Percentiles rank a stretch among this genome's conserved stretches.
These are phyloP conservation scores for Manis javanica DNA, from an alignment of 2,797 vertebrate genomes.

Conservation along the genomic window DNA sequence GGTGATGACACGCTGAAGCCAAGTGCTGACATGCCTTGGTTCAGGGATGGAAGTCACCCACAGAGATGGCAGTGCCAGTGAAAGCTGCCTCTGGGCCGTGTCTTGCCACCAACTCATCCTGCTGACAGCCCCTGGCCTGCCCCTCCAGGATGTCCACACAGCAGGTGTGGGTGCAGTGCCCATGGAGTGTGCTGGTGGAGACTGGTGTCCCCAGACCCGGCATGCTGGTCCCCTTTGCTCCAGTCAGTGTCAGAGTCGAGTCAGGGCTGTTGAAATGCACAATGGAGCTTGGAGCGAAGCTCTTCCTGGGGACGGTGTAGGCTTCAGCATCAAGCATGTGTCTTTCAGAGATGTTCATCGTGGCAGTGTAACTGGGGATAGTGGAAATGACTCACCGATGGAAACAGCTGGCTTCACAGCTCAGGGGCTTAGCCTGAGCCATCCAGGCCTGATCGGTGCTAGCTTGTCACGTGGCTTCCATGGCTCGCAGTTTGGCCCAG, in stretches of 20 bases:
- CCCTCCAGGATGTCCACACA: slow-evolving; percentile 94
- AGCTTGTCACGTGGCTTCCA: not conserved
- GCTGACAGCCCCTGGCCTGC: slow-evolving; percentile 93
- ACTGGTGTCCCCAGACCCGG: not conserved
- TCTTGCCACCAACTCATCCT: slow-evolving; percentile 92
- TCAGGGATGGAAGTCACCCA: slow-evolving; percentile 94
- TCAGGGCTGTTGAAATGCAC: not conserved
- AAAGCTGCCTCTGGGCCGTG: slow-evolving; percentile 93
- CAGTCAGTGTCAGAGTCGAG: not conserved
- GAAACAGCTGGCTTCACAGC: not conserved
- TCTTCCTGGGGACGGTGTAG: not conserved
- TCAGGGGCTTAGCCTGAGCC: not conserved
- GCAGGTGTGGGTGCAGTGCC: slow-evolving; percentile 94
- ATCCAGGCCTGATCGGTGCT: not conserved
- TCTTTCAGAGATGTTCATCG: not conserved
- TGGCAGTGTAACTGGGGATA: not conserved
- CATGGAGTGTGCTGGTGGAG: slow-evolving; percentile 25
- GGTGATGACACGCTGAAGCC: slow-evolving; percentile 96
- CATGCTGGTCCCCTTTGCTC: not conserved
- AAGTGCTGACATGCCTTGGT: slow-evolving; percentile 95
- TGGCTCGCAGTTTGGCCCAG: not conserved
- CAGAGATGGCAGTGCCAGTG: slow-evolving; percentile 92
- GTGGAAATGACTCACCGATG: not conserved
- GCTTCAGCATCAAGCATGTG: not conserved
- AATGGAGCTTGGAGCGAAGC: not conserved